Evolutionary conservation across 2,888 invertebrate species (phyloP), one percentile per base, ranked within the genome.

Genomic region (Ornithoptera alexandrae): DNA sequence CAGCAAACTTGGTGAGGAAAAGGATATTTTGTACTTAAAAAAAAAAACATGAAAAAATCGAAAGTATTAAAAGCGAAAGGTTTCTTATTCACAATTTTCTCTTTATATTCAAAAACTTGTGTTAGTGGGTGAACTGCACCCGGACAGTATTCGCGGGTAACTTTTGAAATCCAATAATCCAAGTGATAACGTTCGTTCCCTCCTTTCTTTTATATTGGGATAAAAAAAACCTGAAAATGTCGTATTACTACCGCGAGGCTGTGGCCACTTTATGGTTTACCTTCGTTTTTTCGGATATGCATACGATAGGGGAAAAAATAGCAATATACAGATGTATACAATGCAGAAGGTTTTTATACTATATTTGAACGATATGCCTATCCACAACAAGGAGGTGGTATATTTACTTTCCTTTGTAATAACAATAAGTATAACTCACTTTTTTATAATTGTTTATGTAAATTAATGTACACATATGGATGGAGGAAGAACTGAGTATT

Each of bases 111-210:
- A 53, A 53, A 53, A 53, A 53, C 53, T 53, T 53, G 53, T 53
- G 18, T 53, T n/a, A 53, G 53, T n/a, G 46, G 10, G 2, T 46
- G 46, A 46, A 15, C 46, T 46, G 18, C 53, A 15, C 50, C 50
- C n/a, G 61, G 53, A 62, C 20, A 42, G 8, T 22, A 46, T 12
- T 62, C 22, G 42, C 62, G 53, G 5, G n/a, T n/a, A 53, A 53
- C 53, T 53, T 53, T n/a, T 53, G 53, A 53, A 53, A 53, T 18
- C 53, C 53, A 53, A 53, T 53, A 53, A 53, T n/a, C 53, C n/a
- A 53, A 53, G 53, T 53, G 53, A 53, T 53, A 53, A 53, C 53
- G 53, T 53, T 53, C 18, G 53, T n/a, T 53, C 1, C 53, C 53
- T 46, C n/a, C n/a, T 53, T 53, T n/a, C 53, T 12, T 53, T 53